Evolutionary conservation across 1,140 invertebrate genomes (phyloP).

Genomic region (Venustaconcha ellipsiformis): DNA sequence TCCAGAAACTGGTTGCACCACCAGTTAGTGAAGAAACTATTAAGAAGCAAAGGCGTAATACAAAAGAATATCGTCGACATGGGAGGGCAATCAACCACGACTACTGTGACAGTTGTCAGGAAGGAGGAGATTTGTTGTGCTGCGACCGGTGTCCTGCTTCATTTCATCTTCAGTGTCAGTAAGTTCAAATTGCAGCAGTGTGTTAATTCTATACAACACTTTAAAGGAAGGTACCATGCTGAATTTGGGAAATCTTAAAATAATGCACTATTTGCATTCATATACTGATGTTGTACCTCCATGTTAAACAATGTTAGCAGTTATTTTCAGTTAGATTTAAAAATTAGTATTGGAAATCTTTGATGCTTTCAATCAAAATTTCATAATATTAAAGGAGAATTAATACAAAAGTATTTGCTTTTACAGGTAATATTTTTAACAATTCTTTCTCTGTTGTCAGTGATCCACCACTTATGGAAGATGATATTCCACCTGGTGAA

Average conservation of each 20-base stretch:
- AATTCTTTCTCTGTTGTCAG: constrained; percentile 70
- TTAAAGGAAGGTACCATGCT: no score
- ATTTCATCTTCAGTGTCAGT: constrained; percentile 96
- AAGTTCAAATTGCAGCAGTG: constrained; percentile 67
- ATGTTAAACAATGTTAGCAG: no score
- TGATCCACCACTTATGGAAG: constrained; percentile 89
- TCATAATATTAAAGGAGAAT: no score
- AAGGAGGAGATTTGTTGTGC: constrained; percentile 95
- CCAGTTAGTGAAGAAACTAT: constrained; percentile 79
- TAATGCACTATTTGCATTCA: no score
- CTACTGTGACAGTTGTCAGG: constrained; percentile 85
- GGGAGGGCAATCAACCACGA: constrained; percentile 94
- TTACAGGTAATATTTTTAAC: neutral
- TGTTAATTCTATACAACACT: no score
- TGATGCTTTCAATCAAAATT: no score
- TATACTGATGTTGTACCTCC: no score
- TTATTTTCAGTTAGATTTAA: no score
- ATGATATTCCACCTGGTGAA: constrained; percentile 89
- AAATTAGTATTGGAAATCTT: no score
- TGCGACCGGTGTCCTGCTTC: constrained; percentile 95
- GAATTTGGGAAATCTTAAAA: no score
- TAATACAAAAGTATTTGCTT: no score
- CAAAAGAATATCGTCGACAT: constrained; percentile 84
- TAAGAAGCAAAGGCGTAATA: constrained; percentile 69
- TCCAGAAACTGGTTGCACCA: constrained; percentile 87